Conservation (phyloP, 37 sponge, comb jelly and placozoan species). For the Bolinopsis microptera region DNA sequence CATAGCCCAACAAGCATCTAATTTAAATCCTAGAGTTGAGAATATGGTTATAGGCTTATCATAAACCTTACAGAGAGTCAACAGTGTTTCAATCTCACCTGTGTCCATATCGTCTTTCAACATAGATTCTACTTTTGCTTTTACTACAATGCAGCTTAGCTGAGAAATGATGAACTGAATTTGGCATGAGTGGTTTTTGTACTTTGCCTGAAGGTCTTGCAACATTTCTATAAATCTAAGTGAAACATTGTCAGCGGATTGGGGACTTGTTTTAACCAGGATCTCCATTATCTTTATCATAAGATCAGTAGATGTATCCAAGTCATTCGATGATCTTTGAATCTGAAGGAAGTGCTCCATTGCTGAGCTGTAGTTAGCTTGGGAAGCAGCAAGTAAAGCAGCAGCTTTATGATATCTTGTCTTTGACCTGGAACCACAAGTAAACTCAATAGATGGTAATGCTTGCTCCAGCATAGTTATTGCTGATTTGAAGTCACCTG, state of each 20-base stretch:
- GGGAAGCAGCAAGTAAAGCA: slow-evolving; percentile 37
- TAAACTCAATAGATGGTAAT: slow-evolving; percentile 1
- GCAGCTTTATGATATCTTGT: not conserved
- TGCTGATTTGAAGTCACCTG: slow-evolving; percentile 54
- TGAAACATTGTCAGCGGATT: slow-evolving; percentile 1
- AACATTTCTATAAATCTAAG: not conserved
- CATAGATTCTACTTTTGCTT: not conserved
- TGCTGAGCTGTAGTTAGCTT: slow-evolving; percentile 2
- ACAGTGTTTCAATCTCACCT: not conserved
- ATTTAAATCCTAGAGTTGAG: not conserved
- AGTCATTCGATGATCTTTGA: not conserved
- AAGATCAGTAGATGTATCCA: slow-evolving; percentile 13
- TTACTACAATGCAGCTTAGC: not conserved
- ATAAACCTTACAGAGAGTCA: slow-evolving; percentile 31
- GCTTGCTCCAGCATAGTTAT: slow-evolving; percentile 59
- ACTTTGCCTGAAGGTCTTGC: not conserved
- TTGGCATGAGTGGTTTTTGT: slow-evolving; percentile 44
- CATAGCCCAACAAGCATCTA: not conserved
- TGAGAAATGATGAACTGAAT: slow-evolving; percentile 3
- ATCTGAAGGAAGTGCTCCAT: slow-evolving; percentile 7
- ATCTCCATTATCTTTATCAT: slow-evolving; percentile 56
- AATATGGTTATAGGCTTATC: slow-evolving; percentile 42
- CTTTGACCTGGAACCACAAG: not conserved
- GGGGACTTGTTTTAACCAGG: not conserved
- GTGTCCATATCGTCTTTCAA: not conserved